Evolutionary conservation across 2,113 vertebrate species (phyloP).

Genomic region (Numida meleagris): DNA sequence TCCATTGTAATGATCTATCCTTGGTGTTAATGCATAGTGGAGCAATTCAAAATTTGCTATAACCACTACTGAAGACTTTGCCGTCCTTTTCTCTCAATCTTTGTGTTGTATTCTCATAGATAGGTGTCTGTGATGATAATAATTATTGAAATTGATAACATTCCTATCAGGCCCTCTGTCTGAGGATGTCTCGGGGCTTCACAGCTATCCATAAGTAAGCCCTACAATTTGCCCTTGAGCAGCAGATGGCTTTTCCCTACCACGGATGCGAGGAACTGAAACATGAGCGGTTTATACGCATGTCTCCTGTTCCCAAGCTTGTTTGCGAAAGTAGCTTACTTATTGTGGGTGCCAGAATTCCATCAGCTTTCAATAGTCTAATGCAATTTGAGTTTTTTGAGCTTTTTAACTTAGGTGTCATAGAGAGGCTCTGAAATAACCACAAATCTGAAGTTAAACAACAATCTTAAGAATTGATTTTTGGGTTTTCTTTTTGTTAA

Average conservation of each 20-base stretch:
- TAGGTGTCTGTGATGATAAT: conserved; percentile 33
- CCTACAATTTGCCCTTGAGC: conserved; percentile 52
- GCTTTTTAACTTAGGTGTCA: neutral
- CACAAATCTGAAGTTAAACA: neutral
- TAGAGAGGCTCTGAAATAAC: neutral
- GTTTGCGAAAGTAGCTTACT: neutral
- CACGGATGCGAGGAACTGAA: conserved; percentile 28
- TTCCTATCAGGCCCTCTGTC: neutral
- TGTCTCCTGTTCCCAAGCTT: neutral
- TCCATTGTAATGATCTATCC: conserved; percentile 6
- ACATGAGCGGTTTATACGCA: neutral
- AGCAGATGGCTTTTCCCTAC: conserved; percentile 49
- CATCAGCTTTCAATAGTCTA: neutral
- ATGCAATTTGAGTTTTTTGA: neutral
- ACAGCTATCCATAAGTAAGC: conserved; percentile 46
- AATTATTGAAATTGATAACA: conserved; percentile 41
- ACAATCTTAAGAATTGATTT: neutral
- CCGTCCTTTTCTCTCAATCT: neutral
- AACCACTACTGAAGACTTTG: neutral
- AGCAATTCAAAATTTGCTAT: neutral
- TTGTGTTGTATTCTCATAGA: neutral
- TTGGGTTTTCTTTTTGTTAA: neutral
- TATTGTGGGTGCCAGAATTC: neutral
- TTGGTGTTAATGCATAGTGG: neutral
- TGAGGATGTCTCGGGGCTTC: neutral